Conservation (phyloP, 1,140 invertebrate genomes). For the Zaprionus vittiger region DNA sequence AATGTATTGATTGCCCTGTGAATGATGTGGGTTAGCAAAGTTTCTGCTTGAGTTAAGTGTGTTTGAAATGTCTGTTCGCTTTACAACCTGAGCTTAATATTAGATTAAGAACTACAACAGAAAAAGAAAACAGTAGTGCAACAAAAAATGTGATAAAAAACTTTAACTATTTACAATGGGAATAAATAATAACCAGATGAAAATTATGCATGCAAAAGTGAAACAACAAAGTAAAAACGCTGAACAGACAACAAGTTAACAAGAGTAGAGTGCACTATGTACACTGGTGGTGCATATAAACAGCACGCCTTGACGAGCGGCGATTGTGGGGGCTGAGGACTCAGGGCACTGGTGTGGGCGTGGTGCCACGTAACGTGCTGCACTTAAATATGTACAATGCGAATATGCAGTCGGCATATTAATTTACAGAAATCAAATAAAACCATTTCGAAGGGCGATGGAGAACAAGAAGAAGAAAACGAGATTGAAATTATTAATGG, state of each 20-base stretch:
- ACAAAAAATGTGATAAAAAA: constrained; percentile 34
- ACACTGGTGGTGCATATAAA: constrained; percentile 25
- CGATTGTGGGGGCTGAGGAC: background rate
- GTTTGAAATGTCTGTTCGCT: constrained; percentile 52
- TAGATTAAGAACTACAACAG: constrained; percentile 37
- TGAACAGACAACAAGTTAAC: constrained; percentile 36
- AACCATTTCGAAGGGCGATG: background rate
- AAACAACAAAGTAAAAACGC: constrained; percentile 13
- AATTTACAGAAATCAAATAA: constrained; percentile 51
- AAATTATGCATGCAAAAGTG: constrained; percentile 20
- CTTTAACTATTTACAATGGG: constrained; percentile 39
- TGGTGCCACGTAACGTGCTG: constrained; percentile 26
- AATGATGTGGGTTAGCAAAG: constrained; percentile 45
- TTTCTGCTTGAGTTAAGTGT: constrained; percentile 45
- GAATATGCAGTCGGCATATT: constrained; percentile 53
- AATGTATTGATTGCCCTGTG: constrained; percentile 72
- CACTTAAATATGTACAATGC: constrained; percentile 46
- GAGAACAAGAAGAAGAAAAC: background rate
- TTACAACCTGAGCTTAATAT: constrained; percentile 76
- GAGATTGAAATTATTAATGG: constrained; percentile 51
- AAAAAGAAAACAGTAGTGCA: background rate
- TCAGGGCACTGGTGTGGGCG: too few relatives aligned
- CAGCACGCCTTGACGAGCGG: constrained; percentile 8
- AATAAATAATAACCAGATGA: constrained; percentile 26
- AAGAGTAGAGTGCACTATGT: constrained; percentile 22